Percentiles rank a stretch among this genome's conserved stretches.
phyloP scores from a whole-genome alignment of 1,140 invertebrate species.

The Cotesia vestalis region DNA sequence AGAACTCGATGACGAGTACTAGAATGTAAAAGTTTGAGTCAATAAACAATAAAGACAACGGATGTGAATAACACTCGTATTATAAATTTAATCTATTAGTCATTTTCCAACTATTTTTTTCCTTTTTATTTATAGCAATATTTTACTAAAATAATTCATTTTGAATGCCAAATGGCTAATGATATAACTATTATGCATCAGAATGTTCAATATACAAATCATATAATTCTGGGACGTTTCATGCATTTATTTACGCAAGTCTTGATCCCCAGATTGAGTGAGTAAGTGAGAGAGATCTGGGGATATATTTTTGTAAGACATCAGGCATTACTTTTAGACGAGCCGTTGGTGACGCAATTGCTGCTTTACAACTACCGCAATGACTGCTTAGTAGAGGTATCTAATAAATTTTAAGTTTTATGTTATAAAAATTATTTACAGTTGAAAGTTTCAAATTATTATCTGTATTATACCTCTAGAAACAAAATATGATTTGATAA shows the following conservation, averaged over 20 bases:
- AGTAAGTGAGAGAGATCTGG: constrained; percentile 18
- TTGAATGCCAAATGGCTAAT: background rate
- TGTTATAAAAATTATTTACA: too few relatives aligned
- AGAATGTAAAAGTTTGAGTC: too few relatives aligned
- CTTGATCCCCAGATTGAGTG: constrained; percentile 20
- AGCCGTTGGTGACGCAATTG: constrained; percentile 48
- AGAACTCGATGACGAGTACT: too few relatives aligned
- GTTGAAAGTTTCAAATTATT: too few relatives aligned
- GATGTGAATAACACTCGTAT: too few relatives aligned
- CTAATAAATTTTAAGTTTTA: constrained; percentile 3
- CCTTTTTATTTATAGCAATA: background rate
- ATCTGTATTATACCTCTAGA: background rate
- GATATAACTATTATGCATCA: constrained; percentile 14
- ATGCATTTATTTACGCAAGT: constrained; percentile 27
- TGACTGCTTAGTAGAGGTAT: background rate
- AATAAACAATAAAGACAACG: too few relatives aligned
- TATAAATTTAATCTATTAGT: background rate
- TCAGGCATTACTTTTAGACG: constrained; percentile 50
- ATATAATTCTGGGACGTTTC: background rate
- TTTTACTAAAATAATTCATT: constrained; percentile 5
- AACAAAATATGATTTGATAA: background rate
- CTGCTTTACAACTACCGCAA: background rate
- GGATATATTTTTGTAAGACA: constrained; percentile 48
- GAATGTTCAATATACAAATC: background rate
- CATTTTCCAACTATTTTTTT: constrained; percentile 5